These are phyloP conservation scores for Puntigrus tetrazona DNA, from an alignment of 2,113 vertebrate species.

Conservation along the genomic window DNA sequence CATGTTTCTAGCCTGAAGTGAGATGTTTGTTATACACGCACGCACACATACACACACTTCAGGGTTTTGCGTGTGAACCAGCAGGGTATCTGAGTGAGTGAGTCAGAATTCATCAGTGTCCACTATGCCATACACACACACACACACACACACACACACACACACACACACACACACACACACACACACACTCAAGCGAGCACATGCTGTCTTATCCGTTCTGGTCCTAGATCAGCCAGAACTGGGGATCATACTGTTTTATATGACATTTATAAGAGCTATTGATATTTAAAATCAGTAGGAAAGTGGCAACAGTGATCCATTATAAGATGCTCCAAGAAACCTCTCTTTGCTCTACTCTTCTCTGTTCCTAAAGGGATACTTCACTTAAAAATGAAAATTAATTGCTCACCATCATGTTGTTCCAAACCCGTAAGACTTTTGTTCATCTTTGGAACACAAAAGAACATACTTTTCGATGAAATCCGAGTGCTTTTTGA, in stretches of 20 bases:
- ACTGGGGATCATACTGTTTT: neutral
- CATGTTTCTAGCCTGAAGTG: slow-evolving; percentile 15
- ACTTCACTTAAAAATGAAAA: too few relatives aligned
- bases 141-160: neutral
- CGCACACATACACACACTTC: slow-evolving; percentile 2
- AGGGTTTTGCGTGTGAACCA: slow-evolving; percentile 26
- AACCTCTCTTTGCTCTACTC: neutral
- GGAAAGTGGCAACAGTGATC: neutral
- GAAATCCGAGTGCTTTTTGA: too few relatives aligned
- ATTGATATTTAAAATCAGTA: slow-evolving; percentile 6
- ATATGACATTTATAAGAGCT: neutral
- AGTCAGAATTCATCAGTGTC: slow-evolving; percentile 34
- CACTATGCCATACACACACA: neutral
- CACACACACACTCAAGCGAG: neutral
- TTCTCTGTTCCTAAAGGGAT: neutral
- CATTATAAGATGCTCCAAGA: neutral
- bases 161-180: too few relatives aligned
- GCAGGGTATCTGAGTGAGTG: neutral
- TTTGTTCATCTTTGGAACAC: too few relatives aligned
- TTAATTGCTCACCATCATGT: too few relatives aligned
- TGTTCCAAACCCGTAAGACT: too few relatives aligned
- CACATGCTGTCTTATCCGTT: neutral
- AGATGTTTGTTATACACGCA: slow-evolving; percentile 16
- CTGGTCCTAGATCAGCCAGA: neutral
- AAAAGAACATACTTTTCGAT: too few relatives aligned